Percentiles rank a stretch among this genome's conserved stretches.
Conservation (phyloP, 1,140 invertebrate species). For the Nasonia vitripennis region DNA sequence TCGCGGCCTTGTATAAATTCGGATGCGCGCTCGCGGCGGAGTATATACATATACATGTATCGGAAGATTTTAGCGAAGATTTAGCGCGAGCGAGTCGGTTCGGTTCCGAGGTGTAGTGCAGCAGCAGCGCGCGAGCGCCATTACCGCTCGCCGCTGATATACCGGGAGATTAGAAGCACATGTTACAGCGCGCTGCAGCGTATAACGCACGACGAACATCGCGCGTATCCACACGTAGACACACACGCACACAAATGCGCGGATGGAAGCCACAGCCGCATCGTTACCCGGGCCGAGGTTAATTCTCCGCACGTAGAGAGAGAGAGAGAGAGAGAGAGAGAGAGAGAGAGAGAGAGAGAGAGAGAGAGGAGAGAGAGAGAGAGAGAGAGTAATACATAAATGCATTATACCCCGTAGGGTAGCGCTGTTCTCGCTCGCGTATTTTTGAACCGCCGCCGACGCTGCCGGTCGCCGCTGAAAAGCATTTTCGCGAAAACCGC, state of each 20-base stretch:
- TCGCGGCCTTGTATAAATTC: conserved; percentile 6
- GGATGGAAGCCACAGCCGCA: conserved; percentile 10
- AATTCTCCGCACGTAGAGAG: conserved; percentile 53
- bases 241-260: not conserved
- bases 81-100: conserved; percentile 3
- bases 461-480: not conserved
- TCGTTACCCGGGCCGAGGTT: conserved; percentile 57
- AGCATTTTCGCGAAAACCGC: conserved; percentile 38
- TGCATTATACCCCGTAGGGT: conserved; percentile 54
- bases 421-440: not conserved
- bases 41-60: not conserved
- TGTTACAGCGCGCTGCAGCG: conserved; percentile 67
- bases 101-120: not conserved
- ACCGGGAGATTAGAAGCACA: conserved; percentile 71
- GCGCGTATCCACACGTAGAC: conserved; percentile 51
- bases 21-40: too few species aligned
- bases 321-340: not conserved
- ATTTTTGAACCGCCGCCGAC: conserved; percentile 6
- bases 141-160: conserved; percentile 64
- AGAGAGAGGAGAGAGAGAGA: not conserved
- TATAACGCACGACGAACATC: conserved; percentile 61
- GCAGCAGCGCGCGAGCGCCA: conserved; percentile 2
- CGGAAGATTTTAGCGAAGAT: conserved; percentile 27
- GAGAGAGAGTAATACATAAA: conserved; percentile 55
- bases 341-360: not conserved